Base-by-base conservation (phyloP, 1,140 invertebrate species). In the Orchestia grillus region DNA sequence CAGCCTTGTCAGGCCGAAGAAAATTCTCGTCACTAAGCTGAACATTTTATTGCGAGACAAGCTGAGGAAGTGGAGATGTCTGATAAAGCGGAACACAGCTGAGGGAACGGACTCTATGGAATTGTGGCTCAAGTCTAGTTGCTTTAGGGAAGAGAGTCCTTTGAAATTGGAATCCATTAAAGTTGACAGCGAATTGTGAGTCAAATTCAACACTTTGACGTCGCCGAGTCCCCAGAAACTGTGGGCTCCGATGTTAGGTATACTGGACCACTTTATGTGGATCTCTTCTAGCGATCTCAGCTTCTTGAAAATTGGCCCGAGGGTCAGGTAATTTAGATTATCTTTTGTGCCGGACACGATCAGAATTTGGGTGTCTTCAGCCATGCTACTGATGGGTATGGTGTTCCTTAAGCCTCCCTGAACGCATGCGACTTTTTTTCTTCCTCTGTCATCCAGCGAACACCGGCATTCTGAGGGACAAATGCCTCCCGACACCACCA, bases 1-100 rank as follows among this genome's bases (percentile, higher is more conserved):
- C 87, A 99, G 97, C 97, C 98, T 98, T 42, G 98, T 97, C 41
- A 98, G 97, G 97, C 98, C 98, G 96, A 98, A 98, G 97, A 98
- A 98, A n/a, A 98, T 97, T 96, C 98, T 97, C 43, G 92, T 94
- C 40, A 94, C 92, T n/a, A 94, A 47, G 40, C 92, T 94, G 92
- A 94, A 94, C 41, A 94, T 94, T 94, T 94, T 94, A n/a, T 94
- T 94, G 44, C 47, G 92, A 44, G 92, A 94, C 44, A 94, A 94
- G 44, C 47, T 94, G 43, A 94, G 92, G 44, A 45, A 44, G 44
- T 44, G 43, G 11, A 94, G 44, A 44, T 94, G 92, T 47, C 92
- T 44, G 44, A 94, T 44, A 47, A 94, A 94, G 43, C 92, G 92
- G n/a, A 94, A 94, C 43, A 94, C 92, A 44, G 92, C 92, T n/a